Evolutionary conservation across 2,113 vertebrate genomes (phyloP), one percentile per base, ranked within the genome.

Genomic region (Formicarius rufipectus): DNA sequence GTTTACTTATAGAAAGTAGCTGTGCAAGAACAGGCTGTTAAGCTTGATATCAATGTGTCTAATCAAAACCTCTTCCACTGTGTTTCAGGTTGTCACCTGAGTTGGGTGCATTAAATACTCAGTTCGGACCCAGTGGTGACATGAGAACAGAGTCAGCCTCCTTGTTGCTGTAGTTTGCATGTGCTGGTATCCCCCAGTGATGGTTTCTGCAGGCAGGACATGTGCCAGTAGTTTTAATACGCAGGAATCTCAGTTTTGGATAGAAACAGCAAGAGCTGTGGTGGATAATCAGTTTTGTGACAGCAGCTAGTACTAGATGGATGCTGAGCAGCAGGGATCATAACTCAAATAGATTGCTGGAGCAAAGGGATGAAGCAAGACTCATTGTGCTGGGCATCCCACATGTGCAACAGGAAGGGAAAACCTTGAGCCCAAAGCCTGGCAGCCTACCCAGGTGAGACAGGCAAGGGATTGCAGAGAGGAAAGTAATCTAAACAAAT

Each of bases 91-190:
- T 89, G 45, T 78, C 6, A 44, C 30, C 52, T 84, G 53, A 12
- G 13, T 4, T 0, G 2, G 13, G 14, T 53, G 18, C 16, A 7
- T 9, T 45, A 37, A n/a, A 5, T 28, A 13, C 55, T 71, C 53
- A 63, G 39, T 39, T 87, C 24, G 44, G 49, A 44, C 17, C 27
- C 2, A 1, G 13, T 37, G 72, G 27, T 4, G 14, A 39, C 15
- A 3, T 1, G 59, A 62, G 49, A 69, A 35, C 67, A 52, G 58
- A 37, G 67, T 59, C 73, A 78, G 35, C 63, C 39, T 69, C 59
- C n/a, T 30, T 1, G 0, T 2, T 45, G 40, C 68, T 22, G 8
- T 39, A 31, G 52, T 44, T 78, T 31, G 33, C 52, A 30, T 10
- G 1, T 30, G 23, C 40, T 88, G 67, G 5, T 39, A 6, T 50